Evolutionary conservation across 1,140 invertebrate genomes (phyloP).

Genomic region (Zaprionus tsacasi): DNA sequence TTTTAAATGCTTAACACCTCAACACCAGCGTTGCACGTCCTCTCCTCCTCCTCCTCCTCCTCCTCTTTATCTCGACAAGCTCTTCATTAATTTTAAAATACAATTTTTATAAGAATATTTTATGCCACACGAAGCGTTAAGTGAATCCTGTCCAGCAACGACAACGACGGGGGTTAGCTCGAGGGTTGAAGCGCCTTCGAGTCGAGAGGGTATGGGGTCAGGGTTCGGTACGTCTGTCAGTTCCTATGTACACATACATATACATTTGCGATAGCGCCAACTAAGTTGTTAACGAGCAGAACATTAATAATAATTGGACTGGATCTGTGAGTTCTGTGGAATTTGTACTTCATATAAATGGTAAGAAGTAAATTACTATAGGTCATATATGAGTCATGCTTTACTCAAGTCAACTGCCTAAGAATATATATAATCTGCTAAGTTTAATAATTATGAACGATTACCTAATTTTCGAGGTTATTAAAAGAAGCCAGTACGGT

Average conservation of each 20-base stretch:
- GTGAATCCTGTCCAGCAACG: slow-evolving; percentile 41
- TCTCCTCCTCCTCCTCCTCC: slow-evolving; percentile 13
- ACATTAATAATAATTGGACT: slow-evolving; percentile 50
- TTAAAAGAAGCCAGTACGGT: no score
- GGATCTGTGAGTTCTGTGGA: background rate
- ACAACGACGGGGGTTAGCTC: slow-evolving; percentile 31
- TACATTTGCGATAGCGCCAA: slow-evolving; percentile 50
- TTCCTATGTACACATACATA: slow-evolving; percentile 40
- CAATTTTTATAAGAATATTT: slow-evolving; percentile 70
- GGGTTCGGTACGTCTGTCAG: slow-evolving; percentile 3
- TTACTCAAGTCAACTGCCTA: no score
- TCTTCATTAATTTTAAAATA: slow-evolving; percentile 76
- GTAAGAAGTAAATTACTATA: background rate
- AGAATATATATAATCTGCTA: no score
- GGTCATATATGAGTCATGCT: no score
- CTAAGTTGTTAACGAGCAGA: slow-evolving; percentile 64
- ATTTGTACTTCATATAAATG: background rate
- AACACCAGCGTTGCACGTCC: slow-evolving; percentile 50
- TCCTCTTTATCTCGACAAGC: slow-evolving; percentile 24
- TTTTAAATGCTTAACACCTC: slow-evolving; percentile 67
- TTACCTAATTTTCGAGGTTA: no score
- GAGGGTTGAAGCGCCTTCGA: slow-evolving; percentile 29
- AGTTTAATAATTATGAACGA: no score
- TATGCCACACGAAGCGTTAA: slow-evolving; percentile 74
- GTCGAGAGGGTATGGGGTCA: slow-evolving; percentile 6